Evolutionary conservation across 2,888 invertebrate species (phyloP).

Genomic region (Perdita meconis): DNA sequence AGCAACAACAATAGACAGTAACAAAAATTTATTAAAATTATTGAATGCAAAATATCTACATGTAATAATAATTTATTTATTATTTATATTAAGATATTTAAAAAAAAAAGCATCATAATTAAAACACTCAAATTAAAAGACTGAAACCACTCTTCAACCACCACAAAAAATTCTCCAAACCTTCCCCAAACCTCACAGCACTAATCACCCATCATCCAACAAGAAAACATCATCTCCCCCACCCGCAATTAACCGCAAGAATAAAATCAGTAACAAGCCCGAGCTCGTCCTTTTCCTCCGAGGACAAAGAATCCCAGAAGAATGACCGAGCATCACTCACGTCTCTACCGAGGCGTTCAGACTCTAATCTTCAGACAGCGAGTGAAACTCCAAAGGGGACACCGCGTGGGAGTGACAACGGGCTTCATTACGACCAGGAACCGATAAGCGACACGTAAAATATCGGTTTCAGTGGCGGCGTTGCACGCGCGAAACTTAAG

Average conservation of each 20-base stretch:
- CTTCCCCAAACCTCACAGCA: background rate
- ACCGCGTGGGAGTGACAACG: slow-evolving; percentile 17
- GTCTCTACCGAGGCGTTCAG: background rate
- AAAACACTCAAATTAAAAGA: no score
- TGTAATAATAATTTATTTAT: no score
- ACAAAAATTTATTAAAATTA: no score
- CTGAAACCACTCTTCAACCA: no score
- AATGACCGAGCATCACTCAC: slow-evolving; percentile 56
- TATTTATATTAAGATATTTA: no score
- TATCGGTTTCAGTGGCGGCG: slow-evolving; percentile 13
- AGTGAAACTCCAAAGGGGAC: background rate
- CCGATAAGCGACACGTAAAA: slow-evolving; percentile 10
- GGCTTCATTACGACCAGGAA: background rate
- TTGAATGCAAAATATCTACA: no score
- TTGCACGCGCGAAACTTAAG: background rate
- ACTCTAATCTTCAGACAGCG: background rate
- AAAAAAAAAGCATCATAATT: no score
- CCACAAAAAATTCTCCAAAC: no score
- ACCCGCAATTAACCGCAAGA: slow-evolving; percentile 38
- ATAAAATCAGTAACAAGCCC: slow-evolving; percentile 14
- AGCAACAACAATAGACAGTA: no score
- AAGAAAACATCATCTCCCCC: slow-evolving; percentile 10
- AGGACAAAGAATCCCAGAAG: slow-evolving; percentile 65
- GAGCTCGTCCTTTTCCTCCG: background rate
- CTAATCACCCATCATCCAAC: slow-evolving; percentile 23